phyloP scores from a whole-genome alignment of 2,888 invertebrate species.

The Phania funesta region DNA sequence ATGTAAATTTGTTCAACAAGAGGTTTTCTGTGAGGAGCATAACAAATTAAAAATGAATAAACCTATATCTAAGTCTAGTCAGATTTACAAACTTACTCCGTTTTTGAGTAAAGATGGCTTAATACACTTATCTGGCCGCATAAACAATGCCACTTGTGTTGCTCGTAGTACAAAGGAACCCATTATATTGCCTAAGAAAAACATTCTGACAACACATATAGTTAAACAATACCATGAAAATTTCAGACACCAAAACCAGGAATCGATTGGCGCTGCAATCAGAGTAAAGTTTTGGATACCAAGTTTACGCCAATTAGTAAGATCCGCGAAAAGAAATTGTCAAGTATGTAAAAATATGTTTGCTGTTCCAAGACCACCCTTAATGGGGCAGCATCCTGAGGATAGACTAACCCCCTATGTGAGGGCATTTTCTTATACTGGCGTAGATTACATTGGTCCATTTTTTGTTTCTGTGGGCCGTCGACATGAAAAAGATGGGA shows the following conservation, averaged over 20 bases:
- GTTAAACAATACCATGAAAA: background rate
- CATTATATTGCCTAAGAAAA: background rate
- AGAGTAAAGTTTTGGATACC: slow-evolving; percentile 34
- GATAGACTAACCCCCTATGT: background rate
- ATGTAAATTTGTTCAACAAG: slow-evolving; percentile 5
- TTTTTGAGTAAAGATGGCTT: background rate
- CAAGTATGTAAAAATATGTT: background rate
- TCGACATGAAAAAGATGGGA: background rate
- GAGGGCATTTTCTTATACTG: background rate
- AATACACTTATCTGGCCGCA: slow-evolving; percentile 26
- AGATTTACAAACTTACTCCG: slow-evolving; percentile 37
- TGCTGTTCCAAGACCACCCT: background rate
- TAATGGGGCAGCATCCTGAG: background rate
- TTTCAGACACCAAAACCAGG: background rate
- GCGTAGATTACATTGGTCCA: background rate
- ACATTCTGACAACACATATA: background rate
- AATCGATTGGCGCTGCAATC: slow-evolving; percentile 13
- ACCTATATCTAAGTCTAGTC: slow-evolving; percentile 11
- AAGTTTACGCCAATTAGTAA: background rate
- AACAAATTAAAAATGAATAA: background rate
- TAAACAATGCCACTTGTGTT: background rate
- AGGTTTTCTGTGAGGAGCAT: slow-evolving; percentile 17
- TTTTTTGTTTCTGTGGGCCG: too few species aligned
- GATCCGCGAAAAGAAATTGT: background rate
- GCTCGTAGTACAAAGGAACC: background rate